Evolutionary conservation across 1,140 invertebrate genomes (phyloP), one percentile per base, ranked within the genome.

Genomic region (Papilio polytes): DNA sequence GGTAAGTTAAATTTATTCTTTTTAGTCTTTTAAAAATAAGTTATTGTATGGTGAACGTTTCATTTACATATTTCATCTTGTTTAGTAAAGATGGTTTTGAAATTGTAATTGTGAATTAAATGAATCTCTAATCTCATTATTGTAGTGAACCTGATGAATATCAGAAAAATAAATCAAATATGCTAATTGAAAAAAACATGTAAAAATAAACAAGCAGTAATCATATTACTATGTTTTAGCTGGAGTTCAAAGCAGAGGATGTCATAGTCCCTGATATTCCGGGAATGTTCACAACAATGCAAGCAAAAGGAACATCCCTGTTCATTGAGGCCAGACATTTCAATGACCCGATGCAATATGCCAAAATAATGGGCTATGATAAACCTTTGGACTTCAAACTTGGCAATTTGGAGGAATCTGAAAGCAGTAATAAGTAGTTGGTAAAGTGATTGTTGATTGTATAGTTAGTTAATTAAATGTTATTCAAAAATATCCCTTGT

Each of bases 331-430:
- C 96, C 0, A 91, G 95, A 2, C 89, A 95, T 18, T 99, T 99
- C 86, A 90, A 95, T 9, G 96, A 98, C 84, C 95, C 96, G 0
- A 88, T 96, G 80, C 97, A 98, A 91, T 99, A 98, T 95, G 96
- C 96, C 51, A 97, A 96, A 86, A 96, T 99, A 66, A 98, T 99
- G 97, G 98, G 98, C 2, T 99, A 97, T 91, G 98, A 99, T 88
- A 98, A 98, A 92, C 98, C 98, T 9, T 95, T 98, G 53, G 97
- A 99, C 93, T 97, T 98, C 80, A 97, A 97, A 94, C 85, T 97
- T n/a, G 91, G 91, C 12, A 82, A 91, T 82, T 56, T 83, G 44
- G 82, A 89, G 22, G 82, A 90, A 59, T 83, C 80, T 82, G 89
- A 90, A 31, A 88, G 63, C 59, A 85, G 83, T 80, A 85, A 85